phyloP scores from a whole-genome alignment of 1,140 invertebrate genomes.

The Drosophila teissieri region DNA sequence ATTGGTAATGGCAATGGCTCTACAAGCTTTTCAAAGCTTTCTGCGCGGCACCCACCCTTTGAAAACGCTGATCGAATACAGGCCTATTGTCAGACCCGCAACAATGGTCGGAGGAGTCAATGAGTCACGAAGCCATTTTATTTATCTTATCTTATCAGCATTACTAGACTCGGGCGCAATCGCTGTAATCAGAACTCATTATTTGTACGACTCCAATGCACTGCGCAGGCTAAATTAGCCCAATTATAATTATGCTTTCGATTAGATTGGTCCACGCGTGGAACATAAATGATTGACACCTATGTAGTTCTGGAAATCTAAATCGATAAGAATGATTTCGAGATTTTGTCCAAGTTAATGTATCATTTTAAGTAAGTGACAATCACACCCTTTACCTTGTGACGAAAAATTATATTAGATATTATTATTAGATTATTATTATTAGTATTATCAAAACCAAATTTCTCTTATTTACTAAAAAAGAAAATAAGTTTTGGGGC shows the following conservation, averaged over 20 bases:
- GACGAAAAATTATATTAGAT: no score
- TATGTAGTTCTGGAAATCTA: no score
- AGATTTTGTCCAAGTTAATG: no score
- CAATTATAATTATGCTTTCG: slow-evolving; percentile 60
- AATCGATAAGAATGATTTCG: no score
- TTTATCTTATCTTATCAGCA: slow-evolving; percentile 28
- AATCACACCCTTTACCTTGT: no score
- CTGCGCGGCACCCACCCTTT: slow-evolving; percentile 26
- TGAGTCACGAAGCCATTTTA: slow-evolving; percentile 24
- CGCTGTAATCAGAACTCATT: slow-evolving; percentile 59
- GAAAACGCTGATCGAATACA: neutral
- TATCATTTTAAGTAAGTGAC: no score
- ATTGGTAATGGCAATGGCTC: neutral
- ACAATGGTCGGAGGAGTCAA: neutral
- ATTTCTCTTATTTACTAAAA: no score
- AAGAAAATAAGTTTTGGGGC: no score
- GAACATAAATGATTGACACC: slow-evolving; percentile 18
- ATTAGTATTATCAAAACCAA: no score
- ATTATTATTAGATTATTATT: no score
- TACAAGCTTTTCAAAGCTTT: slow-evolving; percentile 25
- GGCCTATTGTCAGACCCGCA: slow-evolving; percentile 1
- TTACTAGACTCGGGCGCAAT: slow-evolving; percentile 15
- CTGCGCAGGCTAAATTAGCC: slow-evolving; percentile 29
- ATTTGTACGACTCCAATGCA: slow-evolving; percentile 39
- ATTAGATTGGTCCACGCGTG: slow-evolving; percentile 50